Percentiles rank a stretch among this genome's conserved stretches.
phyloP scores from a whole-genome alignment of 2,888 invertebrate species.

The Cryptocheilus praepositus region DNA sequence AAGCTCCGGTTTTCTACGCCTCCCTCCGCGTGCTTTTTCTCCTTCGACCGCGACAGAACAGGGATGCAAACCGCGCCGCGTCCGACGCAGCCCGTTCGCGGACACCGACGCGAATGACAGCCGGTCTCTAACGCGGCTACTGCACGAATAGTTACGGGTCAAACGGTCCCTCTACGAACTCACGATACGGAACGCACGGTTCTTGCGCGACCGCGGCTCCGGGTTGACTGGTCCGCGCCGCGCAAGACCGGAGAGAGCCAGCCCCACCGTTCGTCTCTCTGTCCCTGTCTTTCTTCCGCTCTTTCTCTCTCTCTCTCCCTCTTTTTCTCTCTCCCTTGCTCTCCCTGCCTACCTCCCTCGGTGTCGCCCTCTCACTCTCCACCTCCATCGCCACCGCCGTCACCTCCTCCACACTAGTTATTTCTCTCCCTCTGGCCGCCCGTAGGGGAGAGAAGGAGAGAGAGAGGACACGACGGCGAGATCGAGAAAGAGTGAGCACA shows the following conservation, averaged over 20 bases:
- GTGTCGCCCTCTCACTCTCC: slow-evolving; percentile 12
- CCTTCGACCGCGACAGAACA: too few relatives aligned
- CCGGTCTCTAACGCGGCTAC: neutral
- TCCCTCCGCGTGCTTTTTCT: too few relatives aligned
- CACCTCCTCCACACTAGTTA: neutral
- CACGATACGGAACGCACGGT: slow-evolving; percentile 52
- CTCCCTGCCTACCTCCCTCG: slow-evolving; percentile 34
- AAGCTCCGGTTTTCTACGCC: too few relatives aligned
- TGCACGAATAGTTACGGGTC: slow-evolving; percentile 19
- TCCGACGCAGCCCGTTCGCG: neutral
- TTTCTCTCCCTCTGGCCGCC: slow-evolving; percentile 37
- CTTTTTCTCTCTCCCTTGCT: slow-evolving; percentile 22
- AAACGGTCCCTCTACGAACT: slow-evolving; percentile 1
- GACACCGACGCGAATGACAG: neutral
- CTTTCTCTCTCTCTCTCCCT: slow-evolving; percentile 20
- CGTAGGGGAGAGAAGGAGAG: slow-evolving; percentile 23
- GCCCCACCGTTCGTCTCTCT: slow-evolving; percentile 70
- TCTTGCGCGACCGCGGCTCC: slow-evolving; percentile 73
- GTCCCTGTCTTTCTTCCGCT: slow-evolving; percentile 41
- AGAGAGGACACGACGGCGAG: slow-evolving; percentile 13
- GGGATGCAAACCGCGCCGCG: neutral
- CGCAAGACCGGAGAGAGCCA: slow-evolving; percentile 73
- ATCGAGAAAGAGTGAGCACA: slow-evolving; percentile 29
- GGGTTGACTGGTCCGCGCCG: slow-evolving; percentile 72
- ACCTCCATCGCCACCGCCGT: neutral